Conservation (phyloP, 2,113 vertebrate species). For the Potamarius usumacintae region DNA sequence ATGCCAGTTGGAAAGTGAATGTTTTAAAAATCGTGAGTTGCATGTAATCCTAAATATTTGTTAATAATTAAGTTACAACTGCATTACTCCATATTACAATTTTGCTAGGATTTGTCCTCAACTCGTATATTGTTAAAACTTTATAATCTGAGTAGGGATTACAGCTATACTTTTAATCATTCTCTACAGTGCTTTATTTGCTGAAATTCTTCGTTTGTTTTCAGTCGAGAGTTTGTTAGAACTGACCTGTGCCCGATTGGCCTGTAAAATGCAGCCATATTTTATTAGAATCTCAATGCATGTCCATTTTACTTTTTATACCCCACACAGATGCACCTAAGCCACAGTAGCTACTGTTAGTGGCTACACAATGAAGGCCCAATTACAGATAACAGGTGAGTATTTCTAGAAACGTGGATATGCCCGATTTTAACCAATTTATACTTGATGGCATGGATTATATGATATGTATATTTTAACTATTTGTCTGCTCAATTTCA, state of each 20-base stretch:
- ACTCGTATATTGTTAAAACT: not conserved
- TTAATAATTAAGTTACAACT: not conserved
- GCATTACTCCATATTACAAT: not conserved
- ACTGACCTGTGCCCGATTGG: not conserved
- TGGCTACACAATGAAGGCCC: constrained; percentile 94
- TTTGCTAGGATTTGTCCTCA: not conserved
- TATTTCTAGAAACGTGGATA: constrained; percentile 14
- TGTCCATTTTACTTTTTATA: not conserved
- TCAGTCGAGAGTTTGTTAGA: not conserved
- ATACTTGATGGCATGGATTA: not conserved
- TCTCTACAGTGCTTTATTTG: not conserved
- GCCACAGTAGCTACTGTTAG: constrained; percentile 62
- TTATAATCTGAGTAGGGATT: not conserved
- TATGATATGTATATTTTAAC: not conserved
- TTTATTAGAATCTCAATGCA: not conserved
- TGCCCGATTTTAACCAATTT: not conserved
- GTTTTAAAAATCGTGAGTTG: not conserved
- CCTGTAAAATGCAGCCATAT: not conserved
- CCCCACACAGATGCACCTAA: constrained; percentile 25
- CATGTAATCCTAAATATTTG: not conserved
- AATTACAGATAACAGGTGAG: constrained; percentile 93
- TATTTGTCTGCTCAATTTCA: not conserved
- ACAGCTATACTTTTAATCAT: not conserved
- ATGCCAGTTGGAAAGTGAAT: not conserved
- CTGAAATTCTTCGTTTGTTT: not conserved